phyloP scores from a whole-genome alignment of 2,113 vertebrate species.

The Spea bombifrons region DNA sequence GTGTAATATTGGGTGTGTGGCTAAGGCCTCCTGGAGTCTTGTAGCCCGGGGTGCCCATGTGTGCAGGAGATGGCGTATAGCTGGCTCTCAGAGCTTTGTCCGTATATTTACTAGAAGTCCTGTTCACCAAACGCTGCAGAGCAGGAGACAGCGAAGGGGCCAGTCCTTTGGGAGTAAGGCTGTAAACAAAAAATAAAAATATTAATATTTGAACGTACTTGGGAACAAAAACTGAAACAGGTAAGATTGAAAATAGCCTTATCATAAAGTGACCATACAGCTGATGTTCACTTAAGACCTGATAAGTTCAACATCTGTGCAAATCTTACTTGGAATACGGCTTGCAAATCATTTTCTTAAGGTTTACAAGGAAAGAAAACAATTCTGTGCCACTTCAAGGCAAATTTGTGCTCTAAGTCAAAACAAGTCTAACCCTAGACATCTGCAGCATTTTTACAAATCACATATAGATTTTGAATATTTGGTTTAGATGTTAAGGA shows the following conservation, averaged over 20 bases:
- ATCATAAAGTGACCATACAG: too few relatives aligned
- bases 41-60: constrained; percentile 61
- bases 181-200: constrained; percentile 54
- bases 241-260: neutral
- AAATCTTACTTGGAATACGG: too few relatives aligned
- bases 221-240: neutral
- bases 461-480: too few relatives aligned
- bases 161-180: constrained; percentile 90
- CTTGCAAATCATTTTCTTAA: too few relatives aligned
- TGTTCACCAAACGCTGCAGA: constrained; percentile 87
- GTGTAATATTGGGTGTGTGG: constrained; percentile 75
- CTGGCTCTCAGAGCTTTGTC: constrained; percentile 94
- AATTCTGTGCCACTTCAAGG: too few relatives aligned
- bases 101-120: constrained; percentile 91
- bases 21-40: constrained; percentile 78
- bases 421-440: too few relatives aligned
- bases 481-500: too few relatives aligned
- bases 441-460: too few relatives aligned
- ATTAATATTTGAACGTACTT: neutral
- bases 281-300: too few relatives aligned
- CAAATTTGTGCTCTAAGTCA: too few relatives aligned
- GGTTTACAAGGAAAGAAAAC: too few relatives aligned
- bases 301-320: too few relatives aligned
- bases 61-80: constrained; percentile 92
- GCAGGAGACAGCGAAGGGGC: constrained; percentile 91